These are phyloP conservation scores for Pollimyrus isidori DNA, from an alignment of 2,113 vertebrate species.

Conservation along the genomic window DNA sequence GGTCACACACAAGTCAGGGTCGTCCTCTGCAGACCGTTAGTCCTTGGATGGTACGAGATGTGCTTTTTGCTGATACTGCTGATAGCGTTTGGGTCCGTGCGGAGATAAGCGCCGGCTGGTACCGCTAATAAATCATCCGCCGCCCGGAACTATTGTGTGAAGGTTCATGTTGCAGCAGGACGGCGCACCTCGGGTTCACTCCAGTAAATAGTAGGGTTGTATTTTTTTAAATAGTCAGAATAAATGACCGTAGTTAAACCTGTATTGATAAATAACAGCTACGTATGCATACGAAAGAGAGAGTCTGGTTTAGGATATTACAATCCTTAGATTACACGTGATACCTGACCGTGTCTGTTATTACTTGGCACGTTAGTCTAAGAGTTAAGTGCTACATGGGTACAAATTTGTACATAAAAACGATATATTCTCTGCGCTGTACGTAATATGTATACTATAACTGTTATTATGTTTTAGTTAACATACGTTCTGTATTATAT, in stretches of 20 bases:
- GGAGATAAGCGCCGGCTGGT: background rate
- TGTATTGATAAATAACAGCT: background rate
- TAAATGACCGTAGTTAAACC: background rate
- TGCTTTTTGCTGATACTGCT: background rate
- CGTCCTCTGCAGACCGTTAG: background rate
- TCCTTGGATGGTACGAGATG: background rate
- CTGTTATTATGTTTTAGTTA: background rate
- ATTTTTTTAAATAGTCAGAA: background rate
- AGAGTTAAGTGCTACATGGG: background rate
- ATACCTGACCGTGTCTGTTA: background rate
- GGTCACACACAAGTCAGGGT: background rate
- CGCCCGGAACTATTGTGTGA: background rate
- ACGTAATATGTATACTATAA: background rate
- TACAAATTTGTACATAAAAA: background rate
- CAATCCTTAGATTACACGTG: background rate
- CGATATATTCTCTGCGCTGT: background rate
- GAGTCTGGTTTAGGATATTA: background rate
- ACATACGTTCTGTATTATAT: background rate
- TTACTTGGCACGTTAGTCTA: background rate
- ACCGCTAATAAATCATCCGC: background rate
- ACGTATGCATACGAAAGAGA: background rate
- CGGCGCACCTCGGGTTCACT: background rate
- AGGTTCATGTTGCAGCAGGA: slow-evolving; percentile 3
- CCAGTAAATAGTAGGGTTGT: background rate
- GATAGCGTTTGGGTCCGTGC: background rate